Conservation (phyloP, 2,113 vertebrate genomes). For the Parotia lawesii region DNA sequence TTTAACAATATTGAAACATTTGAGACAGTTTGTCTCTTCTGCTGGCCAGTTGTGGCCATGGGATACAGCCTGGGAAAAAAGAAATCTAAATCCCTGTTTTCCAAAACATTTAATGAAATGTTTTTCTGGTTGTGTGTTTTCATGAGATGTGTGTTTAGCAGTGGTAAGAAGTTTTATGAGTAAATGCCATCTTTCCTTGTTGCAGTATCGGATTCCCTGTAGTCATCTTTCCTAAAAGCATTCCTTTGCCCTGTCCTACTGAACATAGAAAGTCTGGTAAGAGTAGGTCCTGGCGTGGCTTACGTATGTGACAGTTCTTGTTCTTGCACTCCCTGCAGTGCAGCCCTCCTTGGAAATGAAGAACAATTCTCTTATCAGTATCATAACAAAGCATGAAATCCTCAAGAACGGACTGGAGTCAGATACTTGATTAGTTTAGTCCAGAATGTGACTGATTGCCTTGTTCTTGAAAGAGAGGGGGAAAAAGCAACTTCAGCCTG, state of each 20-base stretch:
- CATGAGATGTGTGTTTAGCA: background rate
- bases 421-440: background rate
- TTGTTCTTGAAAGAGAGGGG: background rate
- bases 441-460: background rate
- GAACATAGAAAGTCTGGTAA: background rate
- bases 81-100: background rate
- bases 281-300: background rate
- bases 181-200: background rate
- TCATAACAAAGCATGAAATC: background rate
- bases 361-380: background rate
- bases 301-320: background rate
- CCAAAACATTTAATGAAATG: background rate
- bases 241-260: background rate
- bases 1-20: background rate
- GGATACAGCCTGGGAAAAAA: background rate
- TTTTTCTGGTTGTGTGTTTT: background rate
- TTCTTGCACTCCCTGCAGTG: background rate
- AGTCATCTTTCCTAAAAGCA: background rate
- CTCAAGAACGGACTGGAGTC: background rate
- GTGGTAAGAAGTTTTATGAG: background rate
- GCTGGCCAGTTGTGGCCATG: rapidly evolving
- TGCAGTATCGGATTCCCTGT: background rate
- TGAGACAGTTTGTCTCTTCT: background rate
- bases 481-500: background rate
- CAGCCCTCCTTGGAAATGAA: background rate